Base-by-base conservation (phyloP, 2,113 vertebrate genomes). In the Engraulis encrasicolus region DNA sequence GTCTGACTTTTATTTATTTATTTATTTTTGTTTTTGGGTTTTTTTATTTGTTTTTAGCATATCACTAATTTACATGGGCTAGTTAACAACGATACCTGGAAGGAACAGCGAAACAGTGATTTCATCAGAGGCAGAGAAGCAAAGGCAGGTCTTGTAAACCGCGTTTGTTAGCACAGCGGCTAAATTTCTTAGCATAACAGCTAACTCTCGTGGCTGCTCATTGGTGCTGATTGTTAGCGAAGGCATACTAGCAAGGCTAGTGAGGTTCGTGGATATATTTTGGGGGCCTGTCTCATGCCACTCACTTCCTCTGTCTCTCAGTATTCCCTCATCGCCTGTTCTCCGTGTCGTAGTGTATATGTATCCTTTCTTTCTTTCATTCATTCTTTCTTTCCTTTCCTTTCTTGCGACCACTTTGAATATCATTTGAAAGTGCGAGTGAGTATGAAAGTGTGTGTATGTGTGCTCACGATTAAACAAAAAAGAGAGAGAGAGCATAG, bases 331-430 rank as follows among this genome's bases (percentile, higher is more conserved):
- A 74, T 74, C 66, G 66, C 66, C 66, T 74, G 81, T 77, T 83
- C 80, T 37, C 19, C 19, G 19, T 54, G 2, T 66, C 2, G 37
- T 40, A 49, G 50, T 19, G 50, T 71, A 81, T 45, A 34, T 45
- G 27, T 82, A 38, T 81, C n/a, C n/a, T n/a, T n/a, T n/a, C n/a
- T n/a, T n/a, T n/a, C n/a, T n/a, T n/a, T n/a, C n/a, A n/a, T n/a
- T n/a, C n/a, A n/a, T n/a, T n/a, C n/a, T n/a, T n/a, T n/a, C n/a
- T n/a, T n/a, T n/a, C n/a, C n/a, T n/a, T n/a, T n/a, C n/a, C n/a
- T 58, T 40, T 52, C 58, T 61, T 80, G 78, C 81, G 50, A 71
- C 54, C 54, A 79, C 84, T 81, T 81, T 80, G 23, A 77, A 58
- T 40, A 36, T 40, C 48, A 61, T 18, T 40, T 20, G 81, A 50